Conservation (phyloP, 2,797 vertebrate species). For the Bradypodion ventrale region DNA sequence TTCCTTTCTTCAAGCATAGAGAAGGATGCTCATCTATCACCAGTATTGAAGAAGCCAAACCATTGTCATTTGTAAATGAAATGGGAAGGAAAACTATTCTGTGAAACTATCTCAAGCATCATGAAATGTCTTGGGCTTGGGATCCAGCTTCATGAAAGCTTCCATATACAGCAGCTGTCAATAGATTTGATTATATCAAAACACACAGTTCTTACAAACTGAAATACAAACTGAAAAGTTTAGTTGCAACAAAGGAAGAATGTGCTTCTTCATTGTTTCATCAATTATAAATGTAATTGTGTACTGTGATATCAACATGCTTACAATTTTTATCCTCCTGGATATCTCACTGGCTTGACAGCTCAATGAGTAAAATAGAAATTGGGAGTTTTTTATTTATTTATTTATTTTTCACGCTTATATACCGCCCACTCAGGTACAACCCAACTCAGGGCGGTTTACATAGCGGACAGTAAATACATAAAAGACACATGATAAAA, state of each 20-base stretch:
- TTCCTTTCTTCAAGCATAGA: not conserved
- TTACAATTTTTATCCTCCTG: not conserved
- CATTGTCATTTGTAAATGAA: not conserved
- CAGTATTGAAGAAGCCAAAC: not conserved
- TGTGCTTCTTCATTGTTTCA: not conserved
- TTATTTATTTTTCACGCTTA: no score
- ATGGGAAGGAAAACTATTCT: not conserved
- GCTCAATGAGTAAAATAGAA: no score
- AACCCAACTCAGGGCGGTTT: no score
- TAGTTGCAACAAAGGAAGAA: not conserved
- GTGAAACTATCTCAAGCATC: not conserved
- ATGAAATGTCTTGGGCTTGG: not conserved
- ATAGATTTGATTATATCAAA: not conserved
- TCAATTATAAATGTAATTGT: slow-evolving; percentile 23
- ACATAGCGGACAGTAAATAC: no score
- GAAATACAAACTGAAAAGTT: no score
- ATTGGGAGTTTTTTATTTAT: no score
- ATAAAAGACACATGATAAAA: no score
- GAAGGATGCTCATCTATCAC: not conserved
- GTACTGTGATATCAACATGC: not conserved
- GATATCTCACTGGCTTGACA: no score
- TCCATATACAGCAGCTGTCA: not conserved
- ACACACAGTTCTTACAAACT: not conserved
- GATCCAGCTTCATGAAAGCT: not conserved
- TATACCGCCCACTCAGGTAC: no score